Evolutionary conservation across 2,797 vertebrate genomes (phyloP).

Genomic region (Characodon lateralis): DNA sequence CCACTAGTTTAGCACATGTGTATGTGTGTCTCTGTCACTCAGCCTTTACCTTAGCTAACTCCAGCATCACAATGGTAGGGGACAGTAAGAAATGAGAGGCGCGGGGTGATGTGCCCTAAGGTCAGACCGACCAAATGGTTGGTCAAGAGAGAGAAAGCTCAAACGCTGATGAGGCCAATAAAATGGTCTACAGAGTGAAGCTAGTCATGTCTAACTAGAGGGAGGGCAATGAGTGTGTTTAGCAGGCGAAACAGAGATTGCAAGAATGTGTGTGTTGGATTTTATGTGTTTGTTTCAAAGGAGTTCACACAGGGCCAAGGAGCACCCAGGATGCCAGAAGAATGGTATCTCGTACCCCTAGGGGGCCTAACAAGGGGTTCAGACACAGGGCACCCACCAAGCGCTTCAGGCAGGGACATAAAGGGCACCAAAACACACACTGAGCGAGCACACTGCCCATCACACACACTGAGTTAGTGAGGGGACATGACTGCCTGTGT

Average conservation of each 20-base stretch:
- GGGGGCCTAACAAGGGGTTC: conserved; percentile 62
- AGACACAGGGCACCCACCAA: conserved; percentile 66
- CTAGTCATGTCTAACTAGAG: conserved; percentile 76
- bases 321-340: conserved; percentile 62
- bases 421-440: conserved; percentile 67
- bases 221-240: conserved; percentile 62
- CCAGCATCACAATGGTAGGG: conserved; percentile 55
- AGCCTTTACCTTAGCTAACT: conserved; percentile 43
- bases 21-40: neutral
- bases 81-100: conserved; percentile 46
- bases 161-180: conserved; percentile 64
- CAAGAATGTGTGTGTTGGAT: conserved; percentile 37
- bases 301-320: conserved; percentile 64
- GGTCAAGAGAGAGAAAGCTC: conserved; percentile 53
- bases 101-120: conserved; percentile 51
- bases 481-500: conserved; percentile 16
- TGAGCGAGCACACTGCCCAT: conserved; percentile 23
- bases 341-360: conserved; percentile 59
- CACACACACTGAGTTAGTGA: conserved; percentile 34
- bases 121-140: conserved; percentile 59
- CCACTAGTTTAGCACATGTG: conserved; percentile 16
- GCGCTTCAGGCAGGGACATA: conserved; percentile 52
- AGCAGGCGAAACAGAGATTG: conserved; percentile 36
- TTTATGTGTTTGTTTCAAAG: conserved; percentile 49
- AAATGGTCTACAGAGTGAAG: conserved; percentile 55